These are phyloP conservation scores for Tenualosa ilisha DNA, from an alignment of 2,797 vertebrate species.

Conservation along the genomic window DNA sequence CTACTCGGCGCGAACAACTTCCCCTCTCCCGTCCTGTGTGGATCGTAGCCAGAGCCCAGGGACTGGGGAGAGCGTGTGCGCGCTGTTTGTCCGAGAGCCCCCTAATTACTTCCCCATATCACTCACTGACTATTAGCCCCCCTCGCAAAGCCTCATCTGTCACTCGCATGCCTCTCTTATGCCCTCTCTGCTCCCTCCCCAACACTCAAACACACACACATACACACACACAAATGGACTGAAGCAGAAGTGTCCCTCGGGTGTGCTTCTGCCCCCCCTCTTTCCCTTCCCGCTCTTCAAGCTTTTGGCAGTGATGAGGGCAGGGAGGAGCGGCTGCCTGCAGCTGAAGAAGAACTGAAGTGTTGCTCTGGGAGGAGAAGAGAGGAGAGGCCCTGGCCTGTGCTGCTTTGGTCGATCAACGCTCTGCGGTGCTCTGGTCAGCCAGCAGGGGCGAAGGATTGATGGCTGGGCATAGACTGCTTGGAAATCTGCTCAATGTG, in stretches of 20 bases:
- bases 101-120: slow-evolving; percentile 76
- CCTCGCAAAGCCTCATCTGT: neutral
- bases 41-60: slow-evolving; percentile 66
- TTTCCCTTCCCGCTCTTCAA: neutral
- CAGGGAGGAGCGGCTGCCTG: neutral
- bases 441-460: neutral
- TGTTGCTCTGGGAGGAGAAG: neutral
- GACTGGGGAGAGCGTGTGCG: slow-evolving; percentile 46
- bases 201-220: neutral
- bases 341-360: neutral
- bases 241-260: slow-evolving; percentile 15
- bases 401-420: neutral
- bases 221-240: slow-evolving; percentile 6
- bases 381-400: neutral
- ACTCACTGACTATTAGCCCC: slow-evolving; percentile 60
- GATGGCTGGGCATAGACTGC: neutral
- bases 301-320: neutral
- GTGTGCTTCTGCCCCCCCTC: neutral
- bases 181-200: neutral
- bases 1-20: slow-evolving; percentile 81
- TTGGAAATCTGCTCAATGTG: slow-evolving; percentile 12
- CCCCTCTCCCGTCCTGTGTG: slow-evolving; percentile 70
- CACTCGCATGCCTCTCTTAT: slow-evolving; percentile 27
- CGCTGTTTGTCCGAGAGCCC: slow-evolving; percentile 50
- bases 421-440: neutral